phyloP scores from a whole-genome alignment of 2,113 vertebrate species.

The Corynorhinus townsendii region DNA sequence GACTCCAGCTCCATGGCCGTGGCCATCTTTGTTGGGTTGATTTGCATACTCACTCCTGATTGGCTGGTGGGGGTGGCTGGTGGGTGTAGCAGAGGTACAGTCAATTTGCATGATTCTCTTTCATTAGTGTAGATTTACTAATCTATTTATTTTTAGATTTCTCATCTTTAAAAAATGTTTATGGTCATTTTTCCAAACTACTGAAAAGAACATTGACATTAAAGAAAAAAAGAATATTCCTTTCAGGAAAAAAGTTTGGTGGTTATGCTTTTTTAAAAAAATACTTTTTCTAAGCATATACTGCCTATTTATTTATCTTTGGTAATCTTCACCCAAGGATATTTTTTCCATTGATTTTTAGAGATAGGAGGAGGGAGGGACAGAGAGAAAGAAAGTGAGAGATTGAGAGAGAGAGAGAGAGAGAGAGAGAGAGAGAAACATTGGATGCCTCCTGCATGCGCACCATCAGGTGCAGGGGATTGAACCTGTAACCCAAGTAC shows the following conservation, averaged over 20 bases:
- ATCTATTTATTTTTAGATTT: neutral
- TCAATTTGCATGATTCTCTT: too few species aligned
- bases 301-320: neutral
- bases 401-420: too few species aligned
- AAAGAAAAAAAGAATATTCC: neutral
- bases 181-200: conserved; percentile 9
- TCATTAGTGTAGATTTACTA: neutral
- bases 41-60: too few species aligned
- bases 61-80: too few species aligned
- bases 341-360: neutral
- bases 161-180: neutral
- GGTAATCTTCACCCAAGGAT: too few species aligned
- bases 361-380: neutral
- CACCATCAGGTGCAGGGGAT: too few species aligned
- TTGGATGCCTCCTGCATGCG: too few species aligned
- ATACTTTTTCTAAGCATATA: neutral
- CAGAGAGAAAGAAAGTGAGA: too few species aligned
- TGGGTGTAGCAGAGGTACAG: too few species aligned
- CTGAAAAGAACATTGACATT: conserved; percentile 15
- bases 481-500: too few species aligned
- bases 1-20: too few species aligned
- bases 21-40: too few species aligned
- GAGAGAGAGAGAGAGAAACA: neutral
- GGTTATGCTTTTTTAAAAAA: neutral
- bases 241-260: neutral